Evolutionary conservation across 2,113 vertebrate genomes (phyloP).

Genomic region (Ondatra zibethicus): DNA sequence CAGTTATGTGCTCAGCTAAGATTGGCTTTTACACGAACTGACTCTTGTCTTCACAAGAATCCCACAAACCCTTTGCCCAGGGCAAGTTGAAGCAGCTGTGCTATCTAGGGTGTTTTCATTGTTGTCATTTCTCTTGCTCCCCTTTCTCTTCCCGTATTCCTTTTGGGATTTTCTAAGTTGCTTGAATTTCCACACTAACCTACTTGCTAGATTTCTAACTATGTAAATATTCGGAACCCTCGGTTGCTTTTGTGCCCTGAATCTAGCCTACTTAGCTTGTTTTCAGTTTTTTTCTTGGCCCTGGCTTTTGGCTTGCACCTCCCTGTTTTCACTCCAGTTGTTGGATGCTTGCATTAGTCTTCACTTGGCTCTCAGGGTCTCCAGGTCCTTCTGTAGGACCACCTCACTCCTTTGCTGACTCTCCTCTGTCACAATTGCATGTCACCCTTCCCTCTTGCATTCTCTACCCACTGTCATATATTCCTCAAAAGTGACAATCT

Average conservation of each 20-base stretch:
- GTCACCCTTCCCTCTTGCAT: background rate
- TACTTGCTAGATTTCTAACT: slow-evolving; percentile 23
- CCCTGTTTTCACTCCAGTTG: background rate
- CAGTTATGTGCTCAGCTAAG: slow-evolving; percentile 17
- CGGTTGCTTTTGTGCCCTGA: slow-evolving; percentile 14
- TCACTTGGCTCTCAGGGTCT: background rate
- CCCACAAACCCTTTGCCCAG: background rate
- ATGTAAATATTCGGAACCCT: background rate
- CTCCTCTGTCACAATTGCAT: background rate
- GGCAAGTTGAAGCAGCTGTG: background rate
- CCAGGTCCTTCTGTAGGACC: background rate
- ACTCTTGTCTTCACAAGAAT: background rate
- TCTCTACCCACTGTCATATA: background rate
- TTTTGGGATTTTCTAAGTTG: background rate
- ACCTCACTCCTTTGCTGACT: background rate
- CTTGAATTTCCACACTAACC: slow-evolving; percentile 5
- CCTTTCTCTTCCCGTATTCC: background rate
- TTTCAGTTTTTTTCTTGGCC: slow-evolving; percentile 52
- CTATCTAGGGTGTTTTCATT: background rate
- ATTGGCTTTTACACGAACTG: background rate
- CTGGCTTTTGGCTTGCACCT: background rate
- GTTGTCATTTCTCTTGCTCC: background rate
- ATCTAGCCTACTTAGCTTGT: background rate
- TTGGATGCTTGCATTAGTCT: background rate
- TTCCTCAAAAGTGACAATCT: slow-evolving; percentile 36